phyloP scores from a whole-genome alignment of 2,113 vertebrate genomes.

The Nyctereutes procyonoides region DNA sequence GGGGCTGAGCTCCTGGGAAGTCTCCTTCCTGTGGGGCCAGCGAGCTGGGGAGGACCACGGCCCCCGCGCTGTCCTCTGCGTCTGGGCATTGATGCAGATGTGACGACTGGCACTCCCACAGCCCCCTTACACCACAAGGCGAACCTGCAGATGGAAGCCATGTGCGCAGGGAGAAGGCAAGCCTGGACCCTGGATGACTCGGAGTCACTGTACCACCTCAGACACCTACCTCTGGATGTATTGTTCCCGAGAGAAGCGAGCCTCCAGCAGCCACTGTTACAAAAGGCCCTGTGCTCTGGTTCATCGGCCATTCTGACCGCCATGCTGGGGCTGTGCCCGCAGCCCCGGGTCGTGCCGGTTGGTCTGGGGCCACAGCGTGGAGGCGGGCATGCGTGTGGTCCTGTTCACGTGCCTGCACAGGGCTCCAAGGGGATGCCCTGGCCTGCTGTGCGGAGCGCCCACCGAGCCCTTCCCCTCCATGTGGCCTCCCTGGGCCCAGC shows the following conservation, averaged over 20 bases:
- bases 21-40: fast-evolving
- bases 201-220: neutral
- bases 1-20: neutral
- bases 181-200: neutral
- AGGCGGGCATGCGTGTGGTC: fast-evolving
- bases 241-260: neutral
- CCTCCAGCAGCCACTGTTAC: neutral
- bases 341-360: neutral
- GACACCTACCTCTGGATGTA: neutral
- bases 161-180: neutral
- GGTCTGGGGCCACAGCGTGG: neutral
- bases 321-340: fast-evolving
- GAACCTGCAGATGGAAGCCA: neutral
- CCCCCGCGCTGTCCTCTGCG: neutral
- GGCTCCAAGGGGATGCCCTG: no score
- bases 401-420: neutral
- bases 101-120: neutral
- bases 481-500: no score
- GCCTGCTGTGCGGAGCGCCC: neutral
- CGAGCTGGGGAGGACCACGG: fast-evolving
- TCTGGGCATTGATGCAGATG: neutral
- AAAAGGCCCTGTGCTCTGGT: neutral
- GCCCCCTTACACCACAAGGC: neutral
- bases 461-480: neutral
- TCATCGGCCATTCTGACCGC: no score